Percentiles rank a stretch among this genome's conserved stretches.
phyloP scores from a whole-genome alignment of 2,797 vertebrate genomes.

The Lithobates sylvaticus region DNA sequence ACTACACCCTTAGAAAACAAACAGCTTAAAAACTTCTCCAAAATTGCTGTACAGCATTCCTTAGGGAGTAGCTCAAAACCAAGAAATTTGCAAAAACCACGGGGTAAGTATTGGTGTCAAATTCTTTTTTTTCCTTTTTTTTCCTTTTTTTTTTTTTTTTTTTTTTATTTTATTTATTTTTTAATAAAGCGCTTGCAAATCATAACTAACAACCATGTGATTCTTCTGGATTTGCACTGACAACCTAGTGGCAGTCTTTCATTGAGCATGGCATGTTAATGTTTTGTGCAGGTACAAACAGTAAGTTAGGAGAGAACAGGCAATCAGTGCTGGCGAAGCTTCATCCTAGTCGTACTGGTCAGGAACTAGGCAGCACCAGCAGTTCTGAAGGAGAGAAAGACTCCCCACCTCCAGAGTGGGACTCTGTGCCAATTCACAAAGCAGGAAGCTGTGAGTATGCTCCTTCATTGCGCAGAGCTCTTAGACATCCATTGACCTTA shows the following conservation, averaged over 20 bases:
- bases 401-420: constrained; percentile 94
- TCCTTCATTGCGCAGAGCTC: background rate
- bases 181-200: background rate
- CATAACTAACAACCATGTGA: constrained; percentile 8
- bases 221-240: background rate
- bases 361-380: constrained; percentile 92
- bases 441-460: constrained; percentile 85
- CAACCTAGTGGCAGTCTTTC: constrained; percentile 12
- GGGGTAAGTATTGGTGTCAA: constrained; percentile 75
- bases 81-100: constrained; percentile 84
- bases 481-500: background rate
- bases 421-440: constrained; percentile 86
- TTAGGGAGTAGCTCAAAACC: constrained; percentile 81
- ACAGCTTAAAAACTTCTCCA: constrained; percentile 89
- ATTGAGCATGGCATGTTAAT: constrained; percentile 58
- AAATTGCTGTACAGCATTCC: constrained; percentile 79
- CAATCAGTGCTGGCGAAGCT: constrained; percentile 84
- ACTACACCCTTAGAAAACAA: constrained; percentile 90
- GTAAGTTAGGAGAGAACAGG: constrained; percentile 85
- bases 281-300: constrained; percentile 73
- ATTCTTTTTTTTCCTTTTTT: no score
- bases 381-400: constrained; percentile 98
- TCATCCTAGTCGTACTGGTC: constrained; percentile 80
- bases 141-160: no score
- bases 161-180: no score